Percentiles rank a stretch among this genome's conserved stretches.
These are phyloP conservation scores for Oriolus oriolus DNA, from an alignment of 2,113 vertebrate species.

Conservation along the genomic window DNA sequence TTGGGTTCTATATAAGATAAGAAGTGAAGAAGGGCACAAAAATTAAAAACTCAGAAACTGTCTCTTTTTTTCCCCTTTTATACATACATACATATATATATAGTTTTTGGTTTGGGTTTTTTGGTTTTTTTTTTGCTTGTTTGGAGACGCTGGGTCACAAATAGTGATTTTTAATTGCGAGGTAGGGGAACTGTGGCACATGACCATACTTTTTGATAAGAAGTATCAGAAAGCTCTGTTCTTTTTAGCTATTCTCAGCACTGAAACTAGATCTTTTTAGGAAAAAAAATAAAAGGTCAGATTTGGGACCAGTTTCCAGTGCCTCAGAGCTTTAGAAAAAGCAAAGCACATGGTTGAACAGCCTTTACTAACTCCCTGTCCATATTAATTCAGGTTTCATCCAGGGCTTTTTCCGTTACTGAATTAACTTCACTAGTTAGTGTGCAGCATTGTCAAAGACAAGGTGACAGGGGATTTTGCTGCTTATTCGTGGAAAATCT, in stretches of 20 bases:
- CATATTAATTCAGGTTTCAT: conserved; percentile 12
- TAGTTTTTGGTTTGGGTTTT: no score
- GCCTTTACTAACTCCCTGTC: not conserved
- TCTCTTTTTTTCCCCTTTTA: not conserved
- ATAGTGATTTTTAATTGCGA: not conserved
- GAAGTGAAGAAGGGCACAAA: not conserved
- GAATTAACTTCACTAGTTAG: conserved; percentile 10
- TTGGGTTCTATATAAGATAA: not conserved
- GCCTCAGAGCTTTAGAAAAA: conserved; percentile 24
- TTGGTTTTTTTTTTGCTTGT: not conserved
- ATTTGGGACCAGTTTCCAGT: not conserved
- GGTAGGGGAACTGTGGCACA: not conserved
- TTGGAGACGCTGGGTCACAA: not conserved
- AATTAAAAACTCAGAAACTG: not conserved
- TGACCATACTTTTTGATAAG: not conserved
- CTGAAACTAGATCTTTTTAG: not conserved
- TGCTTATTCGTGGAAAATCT: not conserved
- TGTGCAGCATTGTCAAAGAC: not conserved
- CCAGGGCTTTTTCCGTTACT: not conserved
- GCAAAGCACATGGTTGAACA: not conserved
- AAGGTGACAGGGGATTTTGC: not conserved
- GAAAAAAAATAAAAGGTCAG: not conserved
- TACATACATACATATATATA: not conserved
- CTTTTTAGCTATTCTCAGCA: not conserved
- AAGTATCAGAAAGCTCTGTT: not conserved